Evolutionary conservation across 1,140 invertebrate genomes (phyloP).

Genomic region (Ephestia elutella): DNA sequence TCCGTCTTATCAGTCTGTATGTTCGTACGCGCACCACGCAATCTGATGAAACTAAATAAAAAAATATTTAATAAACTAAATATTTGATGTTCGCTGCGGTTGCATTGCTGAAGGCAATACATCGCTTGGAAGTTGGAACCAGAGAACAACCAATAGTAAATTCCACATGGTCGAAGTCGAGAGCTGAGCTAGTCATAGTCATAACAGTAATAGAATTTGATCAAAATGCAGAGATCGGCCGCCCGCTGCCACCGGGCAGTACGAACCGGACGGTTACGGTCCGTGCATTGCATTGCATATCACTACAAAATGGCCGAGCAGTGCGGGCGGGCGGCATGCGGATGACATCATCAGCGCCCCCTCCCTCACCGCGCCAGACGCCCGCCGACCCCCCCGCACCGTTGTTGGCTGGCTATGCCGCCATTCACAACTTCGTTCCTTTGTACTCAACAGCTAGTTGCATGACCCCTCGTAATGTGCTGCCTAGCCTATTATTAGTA

Average conservation of each 20-base stretch:
- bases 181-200: too few species aligned
- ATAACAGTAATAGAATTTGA: too few species aligned
- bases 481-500: slow-evolving; percentile 26
- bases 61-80: too few species aligned
- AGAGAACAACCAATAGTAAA: too few species aligned
- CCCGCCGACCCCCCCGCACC: slow-evolving; percentile 15
- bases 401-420: slow-evolving; percentile 18
- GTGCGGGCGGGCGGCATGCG: slow-evolving; percentile 41
- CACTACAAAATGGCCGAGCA: slow-evolving; percentile 58
- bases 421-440: slow-evolving; percentile 59
- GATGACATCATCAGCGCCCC: slow-evolving; percentile 50
- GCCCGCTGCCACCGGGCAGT: too few species aligned
- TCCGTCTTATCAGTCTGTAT: too few species aligned
- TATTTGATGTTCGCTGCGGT: too few species aligned
- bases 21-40: too few species aligned
- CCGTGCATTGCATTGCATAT: slow-evolving; percentile 22
- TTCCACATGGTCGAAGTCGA: too few species aligned
- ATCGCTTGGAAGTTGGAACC: too few species aligned
- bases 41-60: too few species aligned
- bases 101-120: too few species aligned
- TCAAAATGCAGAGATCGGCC: background rate
- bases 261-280: background rate
- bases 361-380: slow-evolving; percentile 14
- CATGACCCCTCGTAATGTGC: slow-evolving; percentile 42
- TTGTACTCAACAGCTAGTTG: slow-evolving; percentile 39